phyloP scores from a whole-genome alignment of 1,140 invertebrate genomes.

The Schlechtendalia chinensis region DNA sequence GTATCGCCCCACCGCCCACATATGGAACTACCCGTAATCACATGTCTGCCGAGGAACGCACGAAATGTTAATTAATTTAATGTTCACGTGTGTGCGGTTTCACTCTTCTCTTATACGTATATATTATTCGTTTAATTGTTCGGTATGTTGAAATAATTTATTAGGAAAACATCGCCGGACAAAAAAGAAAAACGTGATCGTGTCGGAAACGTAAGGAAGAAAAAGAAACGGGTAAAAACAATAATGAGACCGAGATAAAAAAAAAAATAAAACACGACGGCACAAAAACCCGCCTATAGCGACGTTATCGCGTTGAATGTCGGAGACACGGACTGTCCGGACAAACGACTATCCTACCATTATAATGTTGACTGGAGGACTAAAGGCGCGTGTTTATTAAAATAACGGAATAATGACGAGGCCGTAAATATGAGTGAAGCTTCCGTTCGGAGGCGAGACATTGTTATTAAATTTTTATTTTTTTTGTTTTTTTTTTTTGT shows the following conservation, averaged over 20 bases:
- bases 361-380: too few relatives aligned
- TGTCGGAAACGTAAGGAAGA: neutral
- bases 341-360: too few relatives aligned
- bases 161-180: neutral
- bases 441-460: too few relatives aligned
- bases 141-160: neutral
- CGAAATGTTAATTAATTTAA: slow-evolving; percentile 20
- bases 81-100: neutral
- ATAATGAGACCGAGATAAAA: neutral
- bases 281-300: too few relatives aligned
- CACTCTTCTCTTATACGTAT: neutral
- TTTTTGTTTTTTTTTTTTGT: too few relatives aligned
- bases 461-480: too few relatives aligned
- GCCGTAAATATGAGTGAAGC: too few relatives aligned
- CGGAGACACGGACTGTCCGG: too few relatives aligned
- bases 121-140: neutral
- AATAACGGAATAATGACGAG: too few relatives aligned
- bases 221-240: neutral
- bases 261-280: neutral
- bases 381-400: too few relatives aligned
- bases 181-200: neutral
- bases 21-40: neutral
- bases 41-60: too few relatives aligned
- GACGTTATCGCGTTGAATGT: neutral
- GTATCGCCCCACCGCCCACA: neutral